A percentile compares a stretch with the other conserved stretches of the same genome.
phyloP scores from a whole-genome alignment of 2,113 vertebrate genomes.

The Turdus rufiventris region DNA sequence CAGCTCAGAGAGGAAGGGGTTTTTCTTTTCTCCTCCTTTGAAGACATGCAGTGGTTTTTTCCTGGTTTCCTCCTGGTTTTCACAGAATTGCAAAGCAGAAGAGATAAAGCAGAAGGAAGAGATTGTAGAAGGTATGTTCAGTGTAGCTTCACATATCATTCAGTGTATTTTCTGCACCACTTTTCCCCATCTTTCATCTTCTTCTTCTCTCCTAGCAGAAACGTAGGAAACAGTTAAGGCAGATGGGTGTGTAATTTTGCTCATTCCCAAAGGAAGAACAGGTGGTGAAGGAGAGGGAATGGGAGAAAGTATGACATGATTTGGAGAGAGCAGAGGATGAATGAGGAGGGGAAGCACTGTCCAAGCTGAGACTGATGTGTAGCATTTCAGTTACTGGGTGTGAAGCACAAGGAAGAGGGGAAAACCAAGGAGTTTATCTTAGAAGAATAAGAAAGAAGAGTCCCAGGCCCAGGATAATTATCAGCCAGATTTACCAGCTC shows the following conservation, averaged over 20 bases:
- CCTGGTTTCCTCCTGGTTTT: background rate
- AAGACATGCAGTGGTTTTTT: background rate
- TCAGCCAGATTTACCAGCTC: background rate
- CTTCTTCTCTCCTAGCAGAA: background rate
- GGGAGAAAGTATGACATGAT: background rate
- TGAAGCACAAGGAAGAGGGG: background rate
- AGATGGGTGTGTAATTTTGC: background rate
- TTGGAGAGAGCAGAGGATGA: background rate
- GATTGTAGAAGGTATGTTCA: background rate
- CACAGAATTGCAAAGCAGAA: background rate
- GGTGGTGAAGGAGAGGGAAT: background rate
- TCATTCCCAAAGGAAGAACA: background rate
- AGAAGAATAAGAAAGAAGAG: background rate
- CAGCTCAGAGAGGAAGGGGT: background rate
- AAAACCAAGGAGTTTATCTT: background rate
- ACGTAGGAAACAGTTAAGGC: background rate
- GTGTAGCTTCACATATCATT: background rate
- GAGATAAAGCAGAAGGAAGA: background rate
- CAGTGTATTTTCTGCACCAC: background rate
- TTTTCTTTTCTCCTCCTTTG: background rate
- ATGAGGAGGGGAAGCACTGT: background rate
- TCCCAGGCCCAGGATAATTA: background rate
- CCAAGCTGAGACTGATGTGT: background rate
- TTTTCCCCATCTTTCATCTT: background rate
- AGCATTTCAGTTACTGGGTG: background rate